Percentiles rank a stretch among this genome's conserved stretches.
These are phyloP conservation scores for Morone chrysops DNA, from an alignment of 2,113 vertebrate species.

Conservation along the genomic window DNA sequence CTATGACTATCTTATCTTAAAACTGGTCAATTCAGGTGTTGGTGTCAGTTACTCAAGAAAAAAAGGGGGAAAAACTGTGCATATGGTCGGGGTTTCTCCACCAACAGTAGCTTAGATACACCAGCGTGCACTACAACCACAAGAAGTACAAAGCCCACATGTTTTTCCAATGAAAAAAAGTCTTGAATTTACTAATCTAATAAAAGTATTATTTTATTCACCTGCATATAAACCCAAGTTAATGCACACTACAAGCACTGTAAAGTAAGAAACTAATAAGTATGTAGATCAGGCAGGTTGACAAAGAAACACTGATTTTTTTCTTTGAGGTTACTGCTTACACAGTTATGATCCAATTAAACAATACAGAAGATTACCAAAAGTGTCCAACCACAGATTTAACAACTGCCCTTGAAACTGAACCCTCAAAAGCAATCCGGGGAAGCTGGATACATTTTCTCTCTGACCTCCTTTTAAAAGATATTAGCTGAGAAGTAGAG, in stretches of 20 bases:
- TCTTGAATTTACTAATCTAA: not conserved
- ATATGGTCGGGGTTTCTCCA: not conserved
- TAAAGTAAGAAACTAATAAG: not conserved
- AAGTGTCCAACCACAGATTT: slow-evolving; percentile 4
- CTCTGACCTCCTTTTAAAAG: slow-evolving; percentile 42
- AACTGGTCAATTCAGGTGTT: not conserved
- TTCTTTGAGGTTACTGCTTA: not conserved
- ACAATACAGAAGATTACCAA: slow-evolving; percentile 1
- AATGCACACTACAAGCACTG: not conserved
- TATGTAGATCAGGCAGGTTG: not conserved
- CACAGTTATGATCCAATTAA: not conserved
- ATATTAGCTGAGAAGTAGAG: slow-evolving; percentile 15
- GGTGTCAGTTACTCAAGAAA: not conserved
- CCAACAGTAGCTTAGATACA: not conserved
- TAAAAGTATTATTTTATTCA: not conserved
- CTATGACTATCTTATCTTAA: not conserved
- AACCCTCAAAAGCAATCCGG: slow-evolving; percentile 14
- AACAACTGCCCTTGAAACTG: slow-evolving; percentile 15
- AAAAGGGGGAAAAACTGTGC: not conserved
- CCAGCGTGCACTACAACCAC: not conserved
- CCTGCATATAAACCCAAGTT: not conserved
- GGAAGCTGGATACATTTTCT: not conserved
- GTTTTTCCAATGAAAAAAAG: not conserved
- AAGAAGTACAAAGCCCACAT: not conserved
- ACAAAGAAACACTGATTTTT: too few species aligned